Evolutionary conservation across 1,140 invertebrate species (phyloP).

Genomic region (Trachymyrmex septentrionalis): DNA sequence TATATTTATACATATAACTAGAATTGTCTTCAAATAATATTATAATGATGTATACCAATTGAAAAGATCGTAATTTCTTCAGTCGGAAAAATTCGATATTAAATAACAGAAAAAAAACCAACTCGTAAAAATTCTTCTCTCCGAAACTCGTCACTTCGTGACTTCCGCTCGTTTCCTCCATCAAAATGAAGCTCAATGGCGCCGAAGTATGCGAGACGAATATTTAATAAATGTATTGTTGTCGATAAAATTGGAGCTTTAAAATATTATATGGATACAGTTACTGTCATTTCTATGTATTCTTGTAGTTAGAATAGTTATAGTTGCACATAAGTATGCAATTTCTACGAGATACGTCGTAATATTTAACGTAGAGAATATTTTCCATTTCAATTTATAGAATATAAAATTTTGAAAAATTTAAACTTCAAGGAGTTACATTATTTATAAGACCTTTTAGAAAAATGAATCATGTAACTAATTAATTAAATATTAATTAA

Average conservation of each 20-base stretch:
- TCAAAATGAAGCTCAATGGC: not conserved
- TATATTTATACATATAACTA: not conserved
- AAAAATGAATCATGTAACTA: not conserved
- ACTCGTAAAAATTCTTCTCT: not conserved
- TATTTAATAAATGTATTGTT: conserved; percentile 32
- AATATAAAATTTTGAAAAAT: not conserved
- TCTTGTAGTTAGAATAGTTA: not conserved
- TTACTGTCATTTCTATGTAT: not conserved
- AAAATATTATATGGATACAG: not conserved
- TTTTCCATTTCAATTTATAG: not conserved
- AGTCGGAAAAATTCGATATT: not conserved
- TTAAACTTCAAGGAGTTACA: not conserved
- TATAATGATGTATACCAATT: not conserved
- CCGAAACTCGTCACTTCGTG: conserved; percentile 9
- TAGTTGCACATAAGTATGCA: not conserved
- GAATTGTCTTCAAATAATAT: not conserved
- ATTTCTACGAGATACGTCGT: not conserved
- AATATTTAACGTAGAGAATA: not conserved
- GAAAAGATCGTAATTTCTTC: not conserved
- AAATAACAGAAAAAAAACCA: not conserved
- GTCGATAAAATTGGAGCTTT: conserved; percentile 5
- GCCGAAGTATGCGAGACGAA: not conserved
- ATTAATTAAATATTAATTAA: not conserved
- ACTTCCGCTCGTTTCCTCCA: conserved; percentile 9
- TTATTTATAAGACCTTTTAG: not conserved